A percentile compares a stretch with the other conserved stretches of the same genome.
These are phyloP conservation scores for Grapholita molesta DNA, from an alignment of 1,140 invertebrate species.

Conservation along the genomic window DNA sequence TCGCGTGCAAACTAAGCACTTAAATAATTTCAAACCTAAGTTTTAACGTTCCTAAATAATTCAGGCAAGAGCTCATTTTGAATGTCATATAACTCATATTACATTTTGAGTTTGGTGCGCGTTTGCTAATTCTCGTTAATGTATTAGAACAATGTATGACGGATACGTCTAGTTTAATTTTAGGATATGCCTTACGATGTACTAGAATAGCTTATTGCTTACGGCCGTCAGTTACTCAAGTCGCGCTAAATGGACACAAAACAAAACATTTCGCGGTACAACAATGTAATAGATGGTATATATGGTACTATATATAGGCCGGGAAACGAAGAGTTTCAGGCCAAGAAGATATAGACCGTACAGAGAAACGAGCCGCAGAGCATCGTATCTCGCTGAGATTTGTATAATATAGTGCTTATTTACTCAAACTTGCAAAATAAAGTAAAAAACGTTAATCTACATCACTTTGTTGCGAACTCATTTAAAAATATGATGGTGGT, in stretches of 20 bases:
- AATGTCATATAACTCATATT: conserved; percentile 4
- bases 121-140: conserved; percentile 5
- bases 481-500: too few species aligned
- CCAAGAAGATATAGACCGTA: too few species aligned
- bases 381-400: too few species aligned
- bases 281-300: too few species aligned
- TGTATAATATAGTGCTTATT: too few species aligned
- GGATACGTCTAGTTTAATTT: conserved; percentile 6
- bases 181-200: conserved; percentile 9
- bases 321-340: too few species aligned
- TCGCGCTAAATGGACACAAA: neutral
- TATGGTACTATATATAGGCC: too few species aligned
- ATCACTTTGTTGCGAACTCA: too few species aligned
- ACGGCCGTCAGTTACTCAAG: neutral
- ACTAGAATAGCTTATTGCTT: conserved; percentile 5
- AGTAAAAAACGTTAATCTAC: too few species aligned
- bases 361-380: too few species aligned
- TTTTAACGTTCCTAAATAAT: conserved; percentile 3
- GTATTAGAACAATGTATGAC: conserved; percentile 6
- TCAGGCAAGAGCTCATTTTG: neutral
- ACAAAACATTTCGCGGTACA: neutral
- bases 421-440: too few species aligned
- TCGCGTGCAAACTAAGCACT: neutral
- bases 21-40: neutral
- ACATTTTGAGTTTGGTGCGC: neutral